A percentile compares a stretch with the other conserved stretches of the same genome.
Conservation (phyloP, 2,888 invertebrate genomes). For the Leptarthrus brevirostris region DNA sequence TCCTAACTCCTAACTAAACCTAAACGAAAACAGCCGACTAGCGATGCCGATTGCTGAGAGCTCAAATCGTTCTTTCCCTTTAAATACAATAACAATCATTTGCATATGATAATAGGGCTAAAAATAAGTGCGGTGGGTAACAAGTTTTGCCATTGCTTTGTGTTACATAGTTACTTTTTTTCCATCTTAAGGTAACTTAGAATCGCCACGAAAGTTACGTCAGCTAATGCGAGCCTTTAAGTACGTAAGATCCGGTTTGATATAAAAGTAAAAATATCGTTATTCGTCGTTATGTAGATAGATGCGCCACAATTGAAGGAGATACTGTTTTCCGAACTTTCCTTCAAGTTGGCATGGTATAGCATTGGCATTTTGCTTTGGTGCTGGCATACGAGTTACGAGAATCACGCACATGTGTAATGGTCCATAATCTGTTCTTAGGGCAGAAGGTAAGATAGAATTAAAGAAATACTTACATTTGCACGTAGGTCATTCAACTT, state of each 20-base stretch:
- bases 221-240: not conserved
- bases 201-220: not conserved
- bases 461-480: constrained; percentile 51
- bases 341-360: constrained; percentile 4
- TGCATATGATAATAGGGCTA: constrained; percentile 1
- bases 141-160: constrained; percentile 2
- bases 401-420: constrained; percentile 35
- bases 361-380: too few relatives aligned
- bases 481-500: constrained; percentile 53
- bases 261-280: constrained; percentile 44
- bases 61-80: constrained; percentile 7
- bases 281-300: too few relatives aligned
- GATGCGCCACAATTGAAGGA: constrained; percentile 39
- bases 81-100: constrained; percentile 22
- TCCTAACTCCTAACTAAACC: too few relatives aligned
- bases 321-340: constrained; percentile 44
- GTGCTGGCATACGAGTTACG: too few relatives aligned
- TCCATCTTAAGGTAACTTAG: not conserved
- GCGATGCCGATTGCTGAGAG: too few relatives aligned
- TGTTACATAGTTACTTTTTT: constrained; percentile 3
- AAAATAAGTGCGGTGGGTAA: not conserved
- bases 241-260: constrained; percentile 37
- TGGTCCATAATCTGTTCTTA: constrained; percentile 33
- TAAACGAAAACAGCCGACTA: constrained; percentile 24
- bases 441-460: constrained; percentile 28